Conservation (phyloP, 2,888 invertebrate species). For the Apodemia zela region DNA sequence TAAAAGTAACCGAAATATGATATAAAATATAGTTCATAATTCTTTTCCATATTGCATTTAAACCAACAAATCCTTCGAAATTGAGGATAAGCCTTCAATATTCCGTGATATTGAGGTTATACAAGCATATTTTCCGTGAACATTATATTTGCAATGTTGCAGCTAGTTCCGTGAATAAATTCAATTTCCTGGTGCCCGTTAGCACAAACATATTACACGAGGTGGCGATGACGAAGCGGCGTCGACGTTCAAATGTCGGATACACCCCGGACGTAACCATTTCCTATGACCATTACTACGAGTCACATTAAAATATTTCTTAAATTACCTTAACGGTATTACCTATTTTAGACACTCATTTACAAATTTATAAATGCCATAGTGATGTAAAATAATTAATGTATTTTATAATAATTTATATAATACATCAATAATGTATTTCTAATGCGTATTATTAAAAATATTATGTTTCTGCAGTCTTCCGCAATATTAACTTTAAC, state of each 20-base stretch:
- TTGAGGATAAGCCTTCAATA: slow-evolving; percentile 4
- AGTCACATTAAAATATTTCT: not conserved
- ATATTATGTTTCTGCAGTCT: too few relatives aligned
- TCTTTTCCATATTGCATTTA: not conserved
- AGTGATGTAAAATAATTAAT: too few relatives aligned
- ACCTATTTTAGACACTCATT: too few relatives aligned
- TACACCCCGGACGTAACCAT: slow-evolving; percentile 25
- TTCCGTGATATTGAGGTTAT: slow-evolving; percentile 16
- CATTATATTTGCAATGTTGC: slow-evolving; percentile 27
- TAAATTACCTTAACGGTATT: not conserved
- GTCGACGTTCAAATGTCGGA: slow-evolving; percentile 23
- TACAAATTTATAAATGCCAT: too few relatives aligned
- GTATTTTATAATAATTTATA: too few relatives aligned
- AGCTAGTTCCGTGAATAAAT: slow-evolving; percentile 27
- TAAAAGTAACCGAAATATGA: too few relatives aligned
- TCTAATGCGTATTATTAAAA: too few relatives aligned
- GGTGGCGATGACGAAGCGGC: not conserved
- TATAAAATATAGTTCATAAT: not conserved
- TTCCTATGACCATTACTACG: slow-evolving; percentile 17
- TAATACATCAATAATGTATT: too few relatives aligned
- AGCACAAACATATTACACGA: slow-evolving; percentile 20
- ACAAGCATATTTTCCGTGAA: slow-evolving; percentile 19
- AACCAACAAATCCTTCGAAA: slow-evolving; percentile 6
- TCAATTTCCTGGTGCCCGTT: slow-evolving; percentile 27
- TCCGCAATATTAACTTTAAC: too few relatives aligned